These are phyloP conservation scores for Heteromurus nitidus DNA, from an alignment of 2,888 invertebrate genomes.

Conservation along the genomic window DNA sequence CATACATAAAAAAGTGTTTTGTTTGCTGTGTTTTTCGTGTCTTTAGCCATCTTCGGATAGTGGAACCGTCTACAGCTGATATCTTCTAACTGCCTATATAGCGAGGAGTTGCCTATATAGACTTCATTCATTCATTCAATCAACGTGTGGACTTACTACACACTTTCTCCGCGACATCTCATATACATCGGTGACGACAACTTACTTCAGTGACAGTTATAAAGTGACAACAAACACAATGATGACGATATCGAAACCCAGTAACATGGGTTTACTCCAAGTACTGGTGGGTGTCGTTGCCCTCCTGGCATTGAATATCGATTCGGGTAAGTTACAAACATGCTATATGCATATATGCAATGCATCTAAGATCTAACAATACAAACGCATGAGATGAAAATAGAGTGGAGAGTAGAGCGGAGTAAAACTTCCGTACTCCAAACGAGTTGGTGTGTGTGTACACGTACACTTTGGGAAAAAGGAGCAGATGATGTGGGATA, in stretches of 20 bases:
- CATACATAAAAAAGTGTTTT: not conserved
- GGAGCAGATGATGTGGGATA: slow-evolving; percentile 6
- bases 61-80: slow-evolving; percentile 18
- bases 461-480: not conserved
- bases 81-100: too few species aligned
- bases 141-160: not conserved
- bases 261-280: slow-evolving; percentile 66
- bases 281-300: slow-evolving; percentile 72
- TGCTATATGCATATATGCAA: slow-evolving; percentile 36
- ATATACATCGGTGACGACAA: slow-evolving; percentile 37
- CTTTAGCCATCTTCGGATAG: slow-evolving; percentile 26
- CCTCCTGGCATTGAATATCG: slow-evolving; percentile 73
- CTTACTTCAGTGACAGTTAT: slow-evolving; percentile 19
- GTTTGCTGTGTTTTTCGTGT: slow-evolving; percentile 24
- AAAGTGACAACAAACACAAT: slow-evolving; percentile 34
- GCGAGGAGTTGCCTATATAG: too few species aligned
- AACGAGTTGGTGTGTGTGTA: too few species aligned
- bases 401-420: not conserved
- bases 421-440: too few species aligned
- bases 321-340: slow-evolving; percentile 70
- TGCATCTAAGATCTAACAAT: too few species aligned
- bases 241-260: slow-evolving; percentile 48
- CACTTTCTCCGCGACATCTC: not conserved
- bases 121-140: too few species aligned
- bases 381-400: slow-evolving; percentile 5